Percentiles rank a stretch among this genome's conserved stretches.
phyloP scores from a whole-genome alignment of 2,888 invertebrate species.

The Andrena bicolor region DNA sequence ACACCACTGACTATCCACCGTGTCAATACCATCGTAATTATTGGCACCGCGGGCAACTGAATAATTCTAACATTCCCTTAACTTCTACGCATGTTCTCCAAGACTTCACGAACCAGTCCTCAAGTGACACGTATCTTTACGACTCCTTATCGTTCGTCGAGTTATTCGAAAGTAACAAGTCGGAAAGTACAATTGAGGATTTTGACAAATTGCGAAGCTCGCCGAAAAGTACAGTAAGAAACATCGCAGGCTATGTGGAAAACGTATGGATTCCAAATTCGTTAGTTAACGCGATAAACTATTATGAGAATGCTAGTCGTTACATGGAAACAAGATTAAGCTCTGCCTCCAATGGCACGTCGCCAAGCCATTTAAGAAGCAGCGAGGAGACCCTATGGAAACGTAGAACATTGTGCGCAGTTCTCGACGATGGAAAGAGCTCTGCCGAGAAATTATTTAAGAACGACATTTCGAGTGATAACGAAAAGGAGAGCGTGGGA shows the following conservation, averaged over 20 bases:
- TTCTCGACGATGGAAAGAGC: conserved; percentile 7
- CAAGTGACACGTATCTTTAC: not conserved
- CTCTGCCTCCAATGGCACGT: not conserved
- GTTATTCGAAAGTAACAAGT: conserved; percentile 5
- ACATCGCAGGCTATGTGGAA: not conserved
- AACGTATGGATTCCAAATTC: not conserved
- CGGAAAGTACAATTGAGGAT: not conserved
- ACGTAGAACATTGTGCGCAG: conserved; percentile 23
- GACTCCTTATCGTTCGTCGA: not conserved
- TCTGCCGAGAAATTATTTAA: not conserved
- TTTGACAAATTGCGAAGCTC: not conserved
- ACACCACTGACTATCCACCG: not conserved
- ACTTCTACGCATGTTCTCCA: conserved; percentile 12
- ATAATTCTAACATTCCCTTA: not conserved
- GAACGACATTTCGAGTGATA: not conserved
- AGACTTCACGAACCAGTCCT: not conserved
- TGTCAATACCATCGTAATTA: not conserved
- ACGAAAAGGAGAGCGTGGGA: not conserved
- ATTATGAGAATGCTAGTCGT: not conserved
- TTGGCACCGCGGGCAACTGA: not conserved
- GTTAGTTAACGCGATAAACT: not conserved
- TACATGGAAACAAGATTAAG: not conserved
- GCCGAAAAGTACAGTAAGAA: not conserved
- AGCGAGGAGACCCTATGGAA: conserved; percentile 44
- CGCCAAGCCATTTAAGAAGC: not conserved